These are phyloP conservation scores for Bothrops jararaca DNA, from an alignment of 2,113 vertebrate genomes.

Conservation along the genomic window DNA sequence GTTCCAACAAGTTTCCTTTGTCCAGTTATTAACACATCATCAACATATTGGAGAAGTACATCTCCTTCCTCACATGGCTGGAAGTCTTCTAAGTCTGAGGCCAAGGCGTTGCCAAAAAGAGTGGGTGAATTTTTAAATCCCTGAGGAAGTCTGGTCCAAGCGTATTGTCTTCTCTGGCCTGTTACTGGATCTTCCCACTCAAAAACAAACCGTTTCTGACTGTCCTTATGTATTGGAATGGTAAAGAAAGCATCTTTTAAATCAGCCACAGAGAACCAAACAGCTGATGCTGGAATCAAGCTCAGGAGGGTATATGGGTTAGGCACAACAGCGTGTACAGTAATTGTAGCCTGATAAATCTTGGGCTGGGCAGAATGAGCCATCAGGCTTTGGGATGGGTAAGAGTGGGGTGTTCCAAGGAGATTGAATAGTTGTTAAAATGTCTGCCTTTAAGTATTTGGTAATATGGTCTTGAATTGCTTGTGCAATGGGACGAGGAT, in stretches of 20 bases:
- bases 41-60: neutral
- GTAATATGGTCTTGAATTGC: too few species aligned
- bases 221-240: neutral
- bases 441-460: too few species aligned
- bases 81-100: neutral
- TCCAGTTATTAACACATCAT: neutral
- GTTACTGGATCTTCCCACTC: neutral
- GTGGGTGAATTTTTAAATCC: neutral
- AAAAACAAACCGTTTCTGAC: neutral
- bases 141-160: neutral
- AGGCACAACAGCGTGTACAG: fast-evolving
- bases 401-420: too few species aligned
- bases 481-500: too few species aligned
- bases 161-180: neutral
- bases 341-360: fast-evolving
- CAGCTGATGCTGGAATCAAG: neutral
- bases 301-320: neutral
- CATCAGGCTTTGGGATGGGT: neutral
- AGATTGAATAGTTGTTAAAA: too few species aligned
- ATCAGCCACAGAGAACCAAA: neutral
- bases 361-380: neutral
- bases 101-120: neutral
- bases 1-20: too few species aligned
- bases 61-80: neutral
- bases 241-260: neutral